These are phyloP conservation scores for Proales similis DNA, from an alignment of 1,140 invertebrate genomes.

Conservation along the genomic window DNA sequence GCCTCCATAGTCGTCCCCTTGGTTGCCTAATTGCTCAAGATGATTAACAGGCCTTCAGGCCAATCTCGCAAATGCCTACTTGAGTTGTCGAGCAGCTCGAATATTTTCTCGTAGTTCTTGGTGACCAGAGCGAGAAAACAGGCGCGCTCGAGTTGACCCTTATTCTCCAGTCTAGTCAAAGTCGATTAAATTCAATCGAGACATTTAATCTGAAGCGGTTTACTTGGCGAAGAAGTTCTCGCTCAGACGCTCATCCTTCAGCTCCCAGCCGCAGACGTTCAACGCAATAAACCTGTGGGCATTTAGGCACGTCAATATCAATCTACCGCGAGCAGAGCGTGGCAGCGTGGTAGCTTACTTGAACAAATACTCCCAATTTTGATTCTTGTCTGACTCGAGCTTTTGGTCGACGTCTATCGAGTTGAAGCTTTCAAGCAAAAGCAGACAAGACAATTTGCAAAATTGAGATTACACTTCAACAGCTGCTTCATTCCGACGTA, in stretches of 20 bases:
- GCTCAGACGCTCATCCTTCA: slow-evolving; percentile 60
- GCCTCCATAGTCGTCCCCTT: slow-evolving; percentile 13
- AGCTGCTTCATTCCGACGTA: slow-evolving; percentile 9
- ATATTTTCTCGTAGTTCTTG: slow-evolving; percentile 70
- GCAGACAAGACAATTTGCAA: background rate
- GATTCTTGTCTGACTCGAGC: background rate
- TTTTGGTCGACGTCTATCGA: slow-evolving; percentile 8
- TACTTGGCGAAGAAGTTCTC: slow-evolving; percentile 20
- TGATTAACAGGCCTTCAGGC: slow-evolving; percentile 45
- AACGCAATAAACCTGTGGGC: slow-evolving; percentile 63
- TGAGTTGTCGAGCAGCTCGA: slow-evolving; percentile 66
- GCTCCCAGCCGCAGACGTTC: slow-evolving; percentile 76
- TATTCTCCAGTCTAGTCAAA: slow-evolving; percentile 53
- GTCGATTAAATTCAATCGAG: slow-evolving; percentile 36
- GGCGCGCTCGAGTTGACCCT: slow-evolving; percentile 64
- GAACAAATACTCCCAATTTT: slow-evolving; percentile 2
- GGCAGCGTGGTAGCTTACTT: background rate
- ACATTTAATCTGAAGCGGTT: slow-evolving; percentile 32
- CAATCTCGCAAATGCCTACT: no score
- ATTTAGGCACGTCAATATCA: slow-evolving; percentile 10
- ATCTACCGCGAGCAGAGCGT: no score
- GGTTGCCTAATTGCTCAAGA: slow-evolving; percentile 36
- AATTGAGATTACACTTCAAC: slow-evolving; percentile 11
- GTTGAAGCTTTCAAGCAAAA: background rate
- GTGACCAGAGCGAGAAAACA: slow-evolving; percentile 84